These are phyloP conservation scores for Myocastor coypus DNA, from an alignment of 2,113 vertebrate genomes.

Conservation along the genomic window DNA sequence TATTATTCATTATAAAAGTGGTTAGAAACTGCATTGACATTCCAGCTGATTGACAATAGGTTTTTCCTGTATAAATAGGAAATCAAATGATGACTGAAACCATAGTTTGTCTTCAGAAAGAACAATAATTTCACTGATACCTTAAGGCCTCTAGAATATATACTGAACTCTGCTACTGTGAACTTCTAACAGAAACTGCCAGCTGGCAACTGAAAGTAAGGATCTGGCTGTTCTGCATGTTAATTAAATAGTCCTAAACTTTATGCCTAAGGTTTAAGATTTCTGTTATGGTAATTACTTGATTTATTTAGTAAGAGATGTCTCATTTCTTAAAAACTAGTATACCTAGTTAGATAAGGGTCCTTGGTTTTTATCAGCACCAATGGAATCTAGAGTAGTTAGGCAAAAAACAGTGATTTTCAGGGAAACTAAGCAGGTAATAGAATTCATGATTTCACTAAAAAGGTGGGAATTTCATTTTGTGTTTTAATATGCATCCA, in stretches of 20 bases:
- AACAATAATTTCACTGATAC: not conserved
- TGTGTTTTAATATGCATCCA: conserved; percentile 23
- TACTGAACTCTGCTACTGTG: not conserved
- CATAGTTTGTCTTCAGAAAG: conserved; percentile 43
- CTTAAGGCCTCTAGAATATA: not conserved
- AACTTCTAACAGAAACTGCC: conserved; percentile 16
- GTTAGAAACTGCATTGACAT: not conserved
- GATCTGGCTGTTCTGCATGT: not conserved
- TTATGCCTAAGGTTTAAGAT: not conserved
- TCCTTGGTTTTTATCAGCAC: not conserved
- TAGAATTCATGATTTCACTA: conserved; percentile 43
- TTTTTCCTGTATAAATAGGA: not conserved
- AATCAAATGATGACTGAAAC: conserved; percentile 35
- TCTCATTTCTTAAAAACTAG: not conserved
- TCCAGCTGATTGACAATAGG: not conserved
- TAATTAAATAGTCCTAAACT: not conserved
- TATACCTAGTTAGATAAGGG: not conserved
- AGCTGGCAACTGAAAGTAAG: not conserved
- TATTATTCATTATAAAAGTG: not conserved
- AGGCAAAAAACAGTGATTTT: conserved; percentile 5
- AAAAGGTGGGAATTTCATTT: conserved; percentile 43
- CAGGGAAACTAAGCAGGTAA: not conserved
- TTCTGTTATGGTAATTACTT: not conserved
- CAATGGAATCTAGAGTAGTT: not conserved
- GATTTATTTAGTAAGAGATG: not conserved